Evolutionary conservation across 2,797 vertebrate genomes (phyloP).

Genomic region (Notolabrus celidotus): DNA sequence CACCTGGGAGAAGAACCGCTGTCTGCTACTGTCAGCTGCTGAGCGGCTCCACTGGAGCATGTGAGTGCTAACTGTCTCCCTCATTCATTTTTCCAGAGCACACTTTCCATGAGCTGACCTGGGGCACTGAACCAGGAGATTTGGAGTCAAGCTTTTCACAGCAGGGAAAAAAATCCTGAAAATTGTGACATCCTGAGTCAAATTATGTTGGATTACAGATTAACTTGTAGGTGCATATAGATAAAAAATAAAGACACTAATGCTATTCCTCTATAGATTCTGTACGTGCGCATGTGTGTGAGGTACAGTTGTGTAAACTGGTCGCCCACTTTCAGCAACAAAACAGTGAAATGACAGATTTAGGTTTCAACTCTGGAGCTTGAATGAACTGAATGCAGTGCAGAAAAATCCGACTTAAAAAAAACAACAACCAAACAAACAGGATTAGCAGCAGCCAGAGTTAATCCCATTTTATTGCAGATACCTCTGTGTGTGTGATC

Average conservation of each 20-base stretch:
- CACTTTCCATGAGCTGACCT: slow-evolving; percentile 51
- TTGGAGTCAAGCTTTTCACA: slow-evolving; percentile 31
- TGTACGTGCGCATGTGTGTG: slow-evolving; percentile 1
- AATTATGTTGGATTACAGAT: slow-evolving; percentile 2
- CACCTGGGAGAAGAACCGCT: slow-evolving; percentile 52
- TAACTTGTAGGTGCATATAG: background rate
- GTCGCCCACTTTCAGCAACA: slow-evolving; percentile 17
- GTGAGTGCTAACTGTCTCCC: slow-evolving; percentile 57
- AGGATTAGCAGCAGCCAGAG: slow-evolving; percentile 67
- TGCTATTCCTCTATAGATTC: slow-evolving; percentile 11
- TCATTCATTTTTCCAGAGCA: slow-evolving; percentile 53
- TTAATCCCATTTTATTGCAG: slow-evolving; percentile 72
- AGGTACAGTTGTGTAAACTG: slow-evolving; percentile 26
- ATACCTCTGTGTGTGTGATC: slow-evolving; percentile 44
- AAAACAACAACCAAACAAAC: slow-evolving; percentile 67
- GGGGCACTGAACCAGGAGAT: slow-evolving; percentile 38
- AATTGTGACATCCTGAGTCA: slow-evolving; percentile 12
- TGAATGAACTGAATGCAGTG: slow-evolving; percentile 43
- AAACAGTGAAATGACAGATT: slow-evolving; percentile 68
- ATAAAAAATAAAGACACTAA: slow-evolving; percentile 27
- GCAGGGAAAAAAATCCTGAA: slow-evolving; percentile 22
- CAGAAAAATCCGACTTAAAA: slow-evolving; percentile 49
- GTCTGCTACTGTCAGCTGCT: slow-evolving; percentile 41
- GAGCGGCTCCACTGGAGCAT: slow-evolving; percentile 68
- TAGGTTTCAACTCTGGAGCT: slow-evolving; percentile 67